phyloP scores from a whole-genome alignment of 2,888 invertebrate species.

The Parnassius orleans region DNA sequence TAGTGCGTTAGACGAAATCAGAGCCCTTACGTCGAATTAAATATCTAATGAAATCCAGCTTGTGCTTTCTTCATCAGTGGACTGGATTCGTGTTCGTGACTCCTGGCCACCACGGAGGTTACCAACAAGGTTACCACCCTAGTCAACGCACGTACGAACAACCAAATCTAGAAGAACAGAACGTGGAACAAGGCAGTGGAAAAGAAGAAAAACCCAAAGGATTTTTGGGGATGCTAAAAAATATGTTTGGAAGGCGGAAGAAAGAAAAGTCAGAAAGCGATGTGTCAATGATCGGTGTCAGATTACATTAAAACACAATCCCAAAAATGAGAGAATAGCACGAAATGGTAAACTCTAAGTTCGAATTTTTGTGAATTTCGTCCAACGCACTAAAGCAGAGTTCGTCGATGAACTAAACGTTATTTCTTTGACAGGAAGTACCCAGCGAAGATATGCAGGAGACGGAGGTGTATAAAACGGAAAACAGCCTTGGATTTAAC shows the following conservation, averaged over 20 bases:
- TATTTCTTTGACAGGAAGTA: constrained; percentile 65
- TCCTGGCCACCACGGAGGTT: constrained; percentile 27
- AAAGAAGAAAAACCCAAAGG: constrained; percentile 40
- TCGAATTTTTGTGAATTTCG: constrained; percentile 44
- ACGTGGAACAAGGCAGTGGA: constrained; percentile 28
- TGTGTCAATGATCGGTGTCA: constrained; percentile 40
- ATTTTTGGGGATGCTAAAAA: constrained; percentile 56
- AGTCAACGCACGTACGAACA: constrained; percentile 28
- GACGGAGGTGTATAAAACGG: constrained; percentile 37
- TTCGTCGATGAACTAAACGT: constrained; percentile 14
- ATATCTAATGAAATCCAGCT: constrained; percentile 75
- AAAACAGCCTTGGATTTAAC: constrained; percentile 36
- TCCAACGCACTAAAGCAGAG: constrained; percentile 64
- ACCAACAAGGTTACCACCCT: background rate
- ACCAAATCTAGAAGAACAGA: constrained; percentile 10
- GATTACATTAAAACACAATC: background rate
- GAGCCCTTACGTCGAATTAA: constrained; percentile 59
- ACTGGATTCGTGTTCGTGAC: constrained; percentile 47
- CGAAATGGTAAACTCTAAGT: constrained; percentile 17
- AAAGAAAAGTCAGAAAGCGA: constrained; percentile 43
- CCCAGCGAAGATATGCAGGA: constrained; percentile 45
- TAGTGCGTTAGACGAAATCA: constrained; percentile 78
- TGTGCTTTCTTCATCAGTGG: constrained; percentile 77
- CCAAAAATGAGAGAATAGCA: no score
- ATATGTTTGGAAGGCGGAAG: constrained; percentile 50